These are phyloP conservation scores for Tribolium freemani DNA, from an alignment of 2,888 invertebrate genomes.

Conservation along the genomic window DNA sequence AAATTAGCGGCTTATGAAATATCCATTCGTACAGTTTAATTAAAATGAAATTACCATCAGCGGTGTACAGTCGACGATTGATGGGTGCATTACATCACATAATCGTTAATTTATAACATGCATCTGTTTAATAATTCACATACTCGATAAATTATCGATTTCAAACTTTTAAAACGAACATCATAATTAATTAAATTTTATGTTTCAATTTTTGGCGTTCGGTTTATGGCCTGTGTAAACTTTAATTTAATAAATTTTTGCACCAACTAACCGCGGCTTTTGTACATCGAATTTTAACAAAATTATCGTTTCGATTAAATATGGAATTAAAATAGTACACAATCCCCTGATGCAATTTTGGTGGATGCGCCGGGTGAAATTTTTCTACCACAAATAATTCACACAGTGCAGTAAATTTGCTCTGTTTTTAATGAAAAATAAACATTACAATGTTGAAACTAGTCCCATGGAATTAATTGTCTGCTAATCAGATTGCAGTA, in stretches of 20 bases:
- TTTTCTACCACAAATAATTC: slow-evolving; percentile 1
- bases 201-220: neutral
- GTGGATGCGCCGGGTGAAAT: slow-evolving; percentile 33
- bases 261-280: neutral
- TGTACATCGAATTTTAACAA: slow-evolving; percentile 8
- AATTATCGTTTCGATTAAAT: slow-evolving; percentile 5
- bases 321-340: slow-evolving; percentile 5
- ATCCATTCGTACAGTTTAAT: slow-evolving; percentile 37
- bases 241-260: slow-evolving; percentile 28
- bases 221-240: slow-evolving; percentile 7
- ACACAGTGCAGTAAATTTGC: neutral
- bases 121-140: neutral
- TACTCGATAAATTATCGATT: slow-evolving; percentile 23
- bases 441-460: slow-evolving; percentile 8
- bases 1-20: slow-evolving; percentile 38
- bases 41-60: slow-evolving; percentile 42
- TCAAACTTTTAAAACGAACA: neutral
- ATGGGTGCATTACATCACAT: slow-evolving; percentile 39
- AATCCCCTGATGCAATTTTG: slow-evolving; percentile 9
- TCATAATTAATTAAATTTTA: slow-evolving; percentile 28
- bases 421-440: slow-evolving; percentile 22
- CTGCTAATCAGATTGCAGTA: slow-evolving; percentile 31
- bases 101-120: slow-evolving; percentile 42
- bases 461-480: slow-evolving; percentile 32
- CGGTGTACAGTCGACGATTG: slow-evolving; percentile 32